Evolutionary conservation across 1,140 invertebrate species (phyloP).

Genomic region (Hylaeus anthracinus): DNA sequence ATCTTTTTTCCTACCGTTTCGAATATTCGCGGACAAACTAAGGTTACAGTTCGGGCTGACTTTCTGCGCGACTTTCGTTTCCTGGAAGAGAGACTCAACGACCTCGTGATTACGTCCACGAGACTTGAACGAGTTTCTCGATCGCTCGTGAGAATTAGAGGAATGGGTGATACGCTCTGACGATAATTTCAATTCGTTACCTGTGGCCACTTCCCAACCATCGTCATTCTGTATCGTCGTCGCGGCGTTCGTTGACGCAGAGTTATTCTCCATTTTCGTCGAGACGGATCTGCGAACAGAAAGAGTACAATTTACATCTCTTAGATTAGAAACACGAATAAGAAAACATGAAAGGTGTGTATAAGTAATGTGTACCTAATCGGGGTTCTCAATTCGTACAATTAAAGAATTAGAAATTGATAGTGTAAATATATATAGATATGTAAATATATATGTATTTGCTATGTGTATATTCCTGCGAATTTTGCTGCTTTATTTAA

Average conservation of each 20-base stretch:
- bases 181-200: conserved; percentile 59
- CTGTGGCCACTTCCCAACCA: conserved; percentile 72
- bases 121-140: background rate
- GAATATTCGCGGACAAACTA: conserved; percentile 6
- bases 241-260: background rate
- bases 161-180: conserved; percentile 15
- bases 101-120: conserved; percentile 26
- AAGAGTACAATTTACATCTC: background rate
- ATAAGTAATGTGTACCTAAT: too few species aligned
- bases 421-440: too few species aligned
- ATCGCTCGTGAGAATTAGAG: conserved; percentile 7
- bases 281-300: conserved; percentile 5
- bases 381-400: too few species aligned
- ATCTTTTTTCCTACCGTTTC: background rate
- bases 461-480: too few species aligned
- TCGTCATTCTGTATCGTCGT: conserved; percentile 49
- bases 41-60: background rate
- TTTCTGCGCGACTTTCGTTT: conserved; percentile 8
- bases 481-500: too few species aligned
- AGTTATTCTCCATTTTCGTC: conserved; percentile 9
- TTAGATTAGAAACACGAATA: too few species aligned
- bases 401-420: too few species aligned
- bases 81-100: conserved; percentile 2
- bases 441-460: too few species aligned
- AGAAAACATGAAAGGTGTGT: too few species aligned